These are phyloP conservation scores for Haliclona indistincta DNA, from an alignment of 37 sponge, comb jelly and placozoan genomes.

Conservation along the genomic window DNA sequence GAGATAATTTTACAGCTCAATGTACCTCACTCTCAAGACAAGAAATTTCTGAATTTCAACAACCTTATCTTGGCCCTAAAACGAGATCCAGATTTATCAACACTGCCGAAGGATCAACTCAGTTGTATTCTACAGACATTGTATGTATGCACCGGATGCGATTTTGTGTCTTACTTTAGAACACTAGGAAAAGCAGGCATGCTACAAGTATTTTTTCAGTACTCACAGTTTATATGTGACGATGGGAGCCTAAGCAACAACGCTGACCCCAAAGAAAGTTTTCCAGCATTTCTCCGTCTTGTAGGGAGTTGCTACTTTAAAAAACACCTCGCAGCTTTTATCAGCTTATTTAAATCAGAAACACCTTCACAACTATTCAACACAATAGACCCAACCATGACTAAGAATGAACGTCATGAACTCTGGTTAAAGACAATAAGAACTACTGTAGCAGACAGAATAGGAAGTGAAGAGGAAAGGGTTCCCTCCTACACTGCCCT, in stretches of 20 bases:
- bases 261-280: background rate
- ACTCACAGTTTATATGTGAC: constrained; percentile 18
- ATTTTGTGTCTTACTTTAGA: constrained; percentile 17
- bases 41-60: background rate
- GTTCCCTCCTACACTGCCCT: constrained; percentile 5
- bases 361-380: constrained; percentile 19
- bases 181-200: constrained; percentile 4
- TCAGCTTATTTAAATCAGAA: background rate
- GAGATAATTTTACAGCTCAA: constrained; percentile 9
- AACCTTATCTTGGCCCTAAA: background rate
- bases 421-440: constrained; percentile 10
- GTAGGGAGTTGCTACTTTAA: constrained; percentile 27
- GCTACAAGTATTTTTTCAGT: constrained; percentile 9
- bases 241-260: background rate
- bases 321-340: constrained; percentile 17
- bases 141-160: constrained; percentile 19
- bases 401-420: background rate
- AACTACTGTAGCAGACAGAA: constrained; percentile 1
- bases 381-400: too few species aligned
- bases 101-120: background rate
- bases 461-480: constrained; percentile 10
- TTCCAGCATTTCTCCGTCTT: constrained; percentile 2
- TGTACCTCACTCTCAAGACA: background rate
- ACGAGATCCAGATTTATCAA: constrained; percentile 26
- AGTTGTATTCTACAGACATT: background rate